Evolutionary conservation across 1,140 invertebrate genomes (phyloP).

Genomic region (Drosophila punjabiensis): DNA sequence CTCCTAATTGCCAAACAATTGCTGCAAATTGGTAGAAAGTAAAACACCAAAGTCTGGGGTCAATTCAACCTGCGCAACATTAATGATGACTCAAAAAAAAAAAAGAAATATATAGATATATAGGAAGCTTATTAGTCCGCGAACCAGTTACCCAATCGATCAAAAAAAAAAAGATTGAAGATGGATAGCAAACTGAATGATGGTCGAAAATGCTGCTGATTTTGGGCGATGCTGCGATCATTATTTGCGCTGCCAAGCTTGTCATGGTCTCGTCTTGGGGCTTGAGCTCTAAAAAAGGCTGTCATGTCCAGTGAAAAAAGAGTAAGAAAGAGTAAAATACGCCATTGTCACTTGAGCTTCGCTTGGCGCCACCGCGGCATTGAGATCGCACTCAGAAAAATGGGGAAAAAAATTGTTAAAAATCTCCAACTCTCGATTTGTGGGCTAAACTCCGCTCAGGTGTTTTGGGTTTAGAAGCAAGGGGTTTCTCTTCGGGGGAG

Average conservation of each 20-base stretch:
- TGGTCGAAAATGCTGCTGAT: slow-evolving; percentile 40
- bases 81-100: slow-evolving; percentile 54
- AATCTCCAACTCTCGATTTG: slow-evolving; percentile 41
- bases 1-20: slow-evolving; percentile 70
- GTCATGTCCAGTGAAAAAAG: slow-evolving; percentile 36
- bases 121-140: slow-evolving; percentile 60
- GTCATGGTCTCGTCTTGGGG: slow-evolving; percentile 64
- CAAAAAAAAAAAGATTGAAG: slow-evolving; percentile 6
- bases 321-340: slow-evolving; percentile 6
- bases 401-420: not conserved
- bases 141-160: slow-evolving; percentile 62
- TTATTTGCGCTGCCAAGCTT: slow-evolving; percentile 39
- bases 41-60: slow-evolving; percentile 47
- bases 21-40: slow-evolving; percentile 80
- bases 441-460: slow-evolving; percentile 69
- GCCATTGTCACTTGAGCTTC: slow-evolving; percentile 71
- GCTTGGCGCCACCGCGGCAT: slow-evolving; percentile 78
- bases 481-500: slow-evolving; percentile 25
- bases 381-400: slow-evolving; percentile 54
- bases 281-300: slow-evolving; percentile 46
- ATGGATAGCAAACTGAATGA: slow-evolving; percentile 41
- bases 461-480: slow-evolving; percentile 38
- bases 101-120: not conserved
- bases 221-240: slow-evolving; percentile 28
- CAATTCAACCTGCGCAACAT: slow-evolving; percentile 52